Evolutionary conservation across 92 coral and sea anemone species (phyloP).

Genomic region (Porites lobata): DNA sequence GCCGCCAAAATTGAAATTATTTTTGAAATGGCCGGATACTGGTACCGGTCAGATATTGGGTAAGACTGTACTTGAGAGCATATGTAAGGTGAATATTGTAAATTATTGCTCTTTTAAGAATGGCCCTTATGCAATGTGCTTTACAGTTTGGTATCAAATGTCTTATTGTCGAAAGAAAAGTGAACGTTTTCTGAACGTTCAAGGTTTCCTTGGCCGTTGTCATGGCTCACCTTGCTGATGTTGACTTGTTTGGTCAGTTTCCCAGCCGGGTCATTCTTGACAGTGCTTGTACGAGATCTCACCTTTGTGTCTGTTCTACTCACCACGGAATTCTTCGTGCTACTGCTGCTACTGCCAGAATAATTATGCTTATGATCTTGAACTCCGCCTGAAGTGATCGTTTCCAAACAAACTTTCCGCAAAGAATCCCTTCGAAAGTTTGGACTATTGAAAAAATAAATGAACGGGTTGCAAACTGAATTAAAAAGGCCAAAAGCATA

Average conservation of each 20-base stretch:
- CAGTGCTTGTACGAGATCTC: not conserved
- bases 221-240: no score
- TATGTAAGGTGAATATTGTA: no score
- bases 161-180: not conserved
- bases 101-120: no score
- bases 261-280: not conserved
- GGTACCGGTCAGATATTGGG: no score
- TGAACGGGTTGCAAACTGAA: constrained; percentile 88
- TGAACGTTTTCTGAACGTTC: no score
- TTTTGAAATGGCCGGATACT: no score
- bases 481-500: constrained; percentile 82
- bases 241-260: no score
- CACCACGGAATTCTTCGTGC: not conserved
- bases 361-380: not conserved
- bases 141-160: constrained; percentile 16
- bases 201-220: no score
- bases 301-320: constrained; percentile 7
- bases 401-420: constrained; percentile 76
- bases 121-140: not conserved
- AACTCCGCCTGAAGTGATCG: not conserved
- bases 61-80: no score
- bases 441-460: constrained; percentile 86
- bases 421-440: constrained; percentile 75
- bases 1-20: no score
- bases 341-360: not conserved